A percentile compares a stretch with the other conserved stretches of the same genome.
Evolutionary conservation across 2,113 vertebrate species (phyloP).

Genomic region (Lanius collurio): DNA sequence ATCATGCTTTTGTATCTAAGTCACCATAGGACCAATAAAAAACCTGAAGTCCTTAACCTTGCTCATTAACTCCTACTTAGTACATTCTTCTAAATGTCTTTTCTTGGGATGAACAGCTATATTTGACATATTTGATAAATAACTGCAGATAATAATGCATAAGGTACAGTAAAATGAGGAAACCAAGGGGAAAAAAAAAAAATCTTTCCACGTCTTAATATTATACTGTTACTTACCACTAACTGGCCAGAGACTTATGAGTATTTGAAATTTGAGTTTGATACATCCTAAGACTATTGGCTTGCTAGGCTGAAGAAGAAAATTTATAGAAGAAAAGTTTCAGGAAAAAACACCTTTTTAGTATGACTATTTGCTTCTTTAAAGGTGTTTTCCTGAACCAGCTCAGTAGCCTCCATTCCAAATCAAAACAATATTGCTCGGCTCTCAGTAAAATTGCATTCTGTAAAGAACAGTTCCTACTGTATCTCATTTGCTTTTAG

Average conservation of each 20-base stretch:
- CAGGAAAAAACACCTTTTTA: not conserved
- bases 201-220: not conserved
- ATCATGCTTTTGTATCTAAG: not conserved
- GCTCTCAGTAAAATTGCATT: not conserved
- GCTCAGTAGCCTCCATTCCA: not conserved
- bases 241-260: not conserved
- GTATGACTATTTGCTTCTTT: not conserved
- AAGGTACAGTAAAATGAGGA: not conserved
- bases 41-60: not conserved
- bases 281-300: not conserved
- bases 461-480: not conserved
- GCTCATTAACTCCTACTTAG: not conserved
- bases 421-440: not conserved
- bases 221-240: not conserved
- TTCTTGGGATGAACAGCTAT: not conserved
- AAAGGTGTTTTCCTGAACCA: not conserved
- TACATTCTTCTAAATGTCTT: not conserved
- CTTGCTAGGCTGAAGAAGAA: not conserved
- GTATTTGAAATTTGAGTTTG: not conserved
- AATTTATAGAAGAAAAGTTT: not conserved
- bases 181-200: not conserved
- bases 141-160: not conserved
- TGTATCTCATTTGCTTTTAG: not conserved
- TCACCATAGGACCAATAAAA: not conserved
- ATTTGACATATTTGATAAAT: not conserved